A percentile compares a stretch with the other conserved stretches of the same genome.
Conservation (phyloP, 2,797 vertebrate genomes). For the Phalloptychus januarius region DNA sequence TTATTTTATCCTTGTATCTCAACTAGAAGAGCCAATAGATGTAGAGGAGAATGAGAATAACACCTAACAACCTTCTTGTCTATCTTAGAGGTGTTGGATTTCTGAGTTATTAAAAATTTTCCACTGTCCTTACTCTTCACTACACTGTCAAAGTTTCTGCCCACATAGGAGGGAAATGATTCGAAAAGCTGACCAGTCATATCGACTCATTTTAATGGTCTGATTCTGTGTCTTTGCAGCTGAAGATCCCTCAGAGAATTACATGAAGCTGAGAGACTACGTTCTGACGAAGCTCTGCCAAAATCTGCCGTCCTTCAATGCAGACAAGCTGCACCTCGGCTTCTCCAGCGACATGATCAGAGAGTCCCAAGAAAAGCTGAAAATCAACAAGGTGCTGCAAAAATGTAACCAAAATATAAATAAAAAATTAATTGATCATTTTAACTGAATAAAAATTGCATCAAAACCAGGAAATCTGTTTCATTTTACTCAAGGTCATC, state of each 20-base stretch:
- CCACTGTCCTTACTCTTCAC: background rate
- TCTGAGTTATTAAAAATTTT: background rate
- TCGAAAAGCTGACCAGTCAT: background rate
- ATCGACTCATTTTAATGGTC: background rate
- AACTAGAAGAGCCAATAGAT: background rate
- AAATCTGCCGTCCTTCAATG: conserved; percentile 87
- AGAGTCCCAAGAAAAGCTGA: conserved; percentile 92
- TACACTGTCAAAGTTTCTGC: background rate
- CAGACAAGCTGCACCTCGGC: conserved; percentile 88
- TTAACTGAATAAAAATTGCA: background rate
- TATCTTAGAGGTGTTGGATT: background rate
- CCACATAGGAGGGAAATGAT: background rate
- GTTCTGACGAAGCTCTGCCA: conserved; percentile 95
- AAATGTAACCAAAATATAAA: background rate
- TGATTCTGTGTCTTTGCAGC: conserved; percentile 74
- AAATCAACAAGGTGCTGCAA: conserved; percentile 94
- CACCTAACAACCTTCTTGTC: background rate
- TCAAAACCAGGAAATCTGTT: background rate
- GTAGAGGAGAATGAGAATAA: background rate
- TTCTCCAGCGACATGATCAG: conserved; percentile 91
- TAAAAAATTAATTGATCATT: background rate
- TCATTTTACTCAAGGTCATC: background rate
- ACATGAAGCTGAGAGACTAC: conserved; percentile 94
- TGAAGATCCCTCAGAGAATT: conserved; percentile 96
- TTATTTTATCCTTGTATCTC: background rate